phyloP scores from a whole-genome alignment of 1,140 invertebrate species.

The Macrocentrus cingulum region DNA sequence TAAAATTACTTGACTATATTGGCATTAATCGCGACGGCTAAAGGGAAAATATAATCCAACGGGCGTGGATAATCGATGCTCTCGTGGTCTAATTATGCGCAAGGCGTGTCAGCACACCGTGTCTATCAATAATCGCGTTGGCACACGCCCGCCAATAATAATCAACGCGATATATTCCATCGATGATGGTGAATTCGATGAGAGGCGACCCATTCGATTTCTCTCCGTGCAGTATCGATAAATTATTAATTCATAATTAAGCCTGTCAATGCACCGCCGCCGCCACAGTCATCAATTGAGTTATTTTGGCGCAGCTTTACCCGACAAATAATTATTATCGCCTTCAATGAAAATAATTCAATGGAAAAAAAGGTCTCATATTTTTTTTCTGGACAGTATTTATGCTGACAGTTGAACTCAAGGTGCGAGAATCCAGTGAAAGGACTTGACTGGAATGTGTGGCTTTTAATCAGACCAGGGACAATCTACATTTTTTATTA shows the following conservation, averaged over 20 bases:
- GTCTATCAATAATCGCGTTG: conserved; percentile 24
- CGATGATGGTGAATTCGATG: no score
- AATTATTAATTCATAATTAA: conserved; percentile 21
- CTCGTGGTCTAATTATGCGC: conserved; percentile 28
- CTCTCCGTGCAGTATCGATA: conserved; percentile 1
- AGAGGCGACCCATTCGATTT: conserved; percentile 14
- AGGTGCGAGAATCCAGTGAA: conserved; percentile 7
- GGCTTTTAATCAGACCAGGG: background rate
- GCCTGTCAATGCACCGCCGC: background rate
- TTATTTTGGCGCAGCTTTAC: background rate
- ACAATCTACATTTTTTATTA: conserved; percentile 2
- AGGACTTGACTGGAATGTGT: background rate
- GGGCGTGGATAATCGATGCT: conserved; percentile 26
- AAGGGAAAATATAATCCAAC: conserved; percentile 17
- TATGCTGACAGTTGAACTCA: conserved; percentile 11
- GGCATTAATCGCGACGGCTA: no score
- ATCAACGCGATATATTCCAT: background rate
- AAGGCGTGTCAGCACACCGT: conserved; percentile 23
- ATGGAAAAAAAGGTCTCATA: no score
- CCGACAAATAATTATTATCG: background rate
- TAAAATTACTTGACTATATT: no score
- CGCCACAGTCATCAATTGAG: background rate
- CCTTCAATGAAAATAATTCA: no score
- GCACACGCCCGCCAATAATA: conserved; percentile 18
- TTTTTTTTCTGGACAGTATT: no score